phyloP scores from a whole-genome alignment of 2,888 invertebrate species.

The Dicycla oo region DNA sequence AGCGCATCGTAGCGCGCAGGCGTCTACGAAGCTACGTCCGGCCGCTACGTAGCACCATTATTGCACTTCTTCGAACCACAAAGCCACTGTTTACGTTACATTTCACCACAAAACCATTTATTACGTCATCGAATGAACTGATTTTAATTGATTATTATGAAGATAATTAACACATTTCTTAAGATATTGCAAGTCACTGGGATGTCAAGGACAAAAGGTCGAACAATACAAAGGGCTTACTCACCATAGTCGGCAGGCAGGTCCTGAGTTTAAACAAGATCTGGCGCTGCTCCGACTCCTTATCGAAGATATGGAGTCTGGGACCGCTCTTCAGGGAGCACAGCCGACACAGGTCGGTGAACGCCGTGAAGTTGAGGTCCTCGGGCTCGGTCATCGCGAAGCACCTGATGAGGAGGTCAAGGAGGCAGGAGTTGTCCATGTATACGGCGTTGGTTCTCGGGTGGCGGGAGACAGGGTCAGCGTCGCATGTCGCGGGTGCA shows the following conservation, averaged over 20 bases:
- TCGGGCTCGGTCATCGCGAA: constrained; percentile 92
- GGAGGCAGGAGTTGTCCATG: constrained; percentile 91
- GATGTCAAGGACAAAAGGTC: constrained; percentile 65
- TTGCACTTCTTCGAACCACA: constrained; percentile 65
- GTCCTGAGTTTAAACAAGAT: constrained; percentile 93
- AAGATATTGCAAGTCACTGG: constrained; percentile 38
- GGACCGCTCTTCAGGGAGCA: constrained; percentile 93
- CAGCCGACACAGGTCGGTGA: constrained; percentile 93
- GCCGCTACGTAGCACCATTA: constrained; percentile 70
- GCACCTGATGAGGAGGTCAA: constrained; percentile 91
- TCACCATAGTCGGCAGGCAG: constrained; percentile 92
- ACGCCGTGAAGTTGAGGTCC: constrained; percentile 92
- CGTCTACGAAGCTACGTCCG: constrained; percentile 84
- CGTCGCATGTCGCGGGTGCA: constrained; percentile 87
- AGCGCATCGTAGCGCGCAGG: constrained; percentile 84
- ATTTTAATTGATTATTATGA: not conserved
- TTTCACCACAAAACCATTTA: constrained; percentile 32
- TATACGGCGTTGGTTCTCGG: constrained; percentile 86
- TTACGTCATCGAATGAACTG: constrained; percentile 18
- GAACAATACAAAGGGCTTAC: constrained; percentile 71
- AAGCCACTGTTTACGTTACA: constrained; percentile 67
- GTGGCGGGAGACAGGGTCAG: constrained; percentile 87
- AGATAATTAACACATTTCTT: constrained; percentile 19
- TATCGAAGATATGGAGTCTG: constrained; percentile 93
- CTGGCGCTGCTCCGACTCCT: constrained; percentile 93